Evolutionary conservation across 2,888 invertebrate species (phyloP).

Genomic region (Poecilus cupreus): DNA sequence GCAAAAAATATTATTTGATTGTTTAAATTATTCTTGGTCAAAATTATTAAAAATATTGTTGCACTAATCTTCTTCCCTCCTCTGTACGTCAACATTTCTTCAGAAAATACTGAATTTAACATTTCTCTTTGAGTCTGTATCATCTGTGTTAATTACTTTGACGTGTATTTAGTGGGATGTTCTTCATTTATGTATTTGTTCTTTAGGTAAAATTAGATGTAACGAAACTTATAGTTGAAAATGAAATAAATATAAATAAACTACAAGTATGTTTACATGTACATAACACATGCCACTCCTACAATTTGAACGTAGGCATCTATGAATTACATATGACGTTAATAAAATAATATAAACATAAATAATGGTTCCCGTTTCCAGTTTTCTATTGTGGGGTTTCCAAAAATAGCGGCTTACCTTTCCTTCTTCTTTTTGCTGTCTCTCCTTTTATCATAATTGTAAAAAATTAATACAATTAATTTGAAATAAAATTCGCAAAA

Average conservation of each 20-base stretch:
- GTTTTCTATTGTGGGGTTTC: slow-evolving; percentile 56
- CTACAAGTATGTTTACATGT: slow-evolving; percentile 50
- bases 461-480: slow-evolving; percentile 58
- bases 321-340: slow-evolving; percentile 33
- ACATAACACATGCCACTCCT: slow-evolving; percentile 55
- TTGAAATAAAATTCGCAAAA: slow-evolving; percentile 52
- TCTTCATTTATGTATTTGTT: background rate
- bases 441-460: slow-evolving; percentile 59
- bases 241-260: slow-evolving; percentile 30
- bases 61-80: background rate
- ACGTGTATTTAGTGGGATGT: background rate
- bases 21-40: background rate
- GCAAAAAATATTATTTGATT: background rate
- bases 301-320: slow-evolving; percentile 49
- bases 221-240: slow-evolving; percentile 21
- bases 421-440: slow-evolving; percentile 59
- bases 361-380: slow-evolving; percentile 51
- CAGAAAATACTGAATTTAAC: no score
- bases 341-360: slow-evolving; percentile 47
- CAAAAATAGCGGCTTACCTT: slow-evolving; percentile 54
- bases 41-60: background rate
- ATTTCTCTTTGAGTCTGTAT: no score
- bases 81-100: no score
- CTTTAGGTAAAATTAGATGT: slow-evolving; percentile 12
- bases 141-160: no score